Evolutionary conservation across 1,140 invertebrate species (phyloP).

Genomic region (Drosophila lowei): DNA sequence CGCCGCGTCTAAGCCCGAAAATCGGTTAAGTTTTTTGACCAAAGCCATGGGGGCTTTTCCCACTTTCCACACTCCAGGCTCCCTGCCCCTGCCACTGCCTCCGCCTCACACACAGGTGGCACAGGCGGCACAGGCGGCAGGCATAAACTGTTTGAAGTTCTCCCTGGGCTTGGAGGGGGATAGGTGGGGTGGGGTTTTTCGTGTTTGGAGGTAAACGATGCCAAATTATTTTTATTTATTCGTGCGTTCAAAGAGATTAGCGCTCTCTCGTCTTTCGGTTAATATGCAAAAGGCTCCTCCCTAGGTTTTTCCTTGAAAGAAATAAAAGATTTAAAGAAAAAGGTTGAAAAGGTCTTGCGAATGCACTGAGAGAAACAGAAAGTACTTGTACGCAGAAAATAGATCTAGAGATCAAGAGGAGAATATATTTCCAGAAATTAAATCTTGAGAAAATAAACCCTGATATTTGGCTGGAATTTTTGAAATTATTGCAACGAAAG

Average conservation of each 20-base stretch:
- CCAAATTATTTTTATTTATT: slow-evolving; percentile 79
- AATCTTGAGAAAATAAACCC: too few species aligned
- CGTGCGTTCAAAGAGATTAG: slow-evolving; percentile 69
- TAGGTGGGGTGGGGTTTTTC: too few species aligned
- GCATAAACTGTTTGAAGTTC: slow-evolving; percentile 69
- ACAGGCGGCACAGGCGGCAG: slow-evolving; percentile 55
- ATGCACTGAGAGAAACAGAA: too few species aligned
- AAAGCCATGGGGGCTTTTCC: neutral
- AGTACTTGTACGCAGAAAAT: too few species aligned
- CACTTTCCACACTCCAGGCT: neutral
- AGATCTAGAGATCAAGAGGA: too few species aligned
- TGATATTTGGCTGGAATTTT: too few species aligned
- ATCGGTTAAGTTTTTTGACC: slow-evolving; percentile 45
- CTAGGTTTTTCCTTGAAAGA: too few species aligned
- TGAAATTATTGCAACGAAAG: too few species aligned
- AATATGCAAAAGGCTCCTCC: slow-evolving; percentile 40
- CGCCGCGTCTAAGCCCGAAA: slow-evolving; percentile 6
- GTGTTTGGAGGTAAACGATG: slow-evolving; percentile 28
- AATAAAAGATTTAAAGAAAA: too few species aligned
- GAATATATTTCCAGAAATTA: too few species aligned
- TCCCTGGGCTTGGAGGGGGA: neutral
- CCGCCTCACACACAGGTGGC: neutral
- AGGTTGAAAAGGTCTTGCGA: too few species aligned
- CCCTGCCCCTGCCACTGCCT: neutral
- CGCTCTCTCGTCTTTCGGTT: slow-evolving; percentile 22